Percentiles rank a stretch among this genome's conserved stretches.
These are phyloP conservation scores for Drosophila paramelanica DNA, from an alignment of 2,888 invertebrate species.

Conservation along the genomic window DNA sequence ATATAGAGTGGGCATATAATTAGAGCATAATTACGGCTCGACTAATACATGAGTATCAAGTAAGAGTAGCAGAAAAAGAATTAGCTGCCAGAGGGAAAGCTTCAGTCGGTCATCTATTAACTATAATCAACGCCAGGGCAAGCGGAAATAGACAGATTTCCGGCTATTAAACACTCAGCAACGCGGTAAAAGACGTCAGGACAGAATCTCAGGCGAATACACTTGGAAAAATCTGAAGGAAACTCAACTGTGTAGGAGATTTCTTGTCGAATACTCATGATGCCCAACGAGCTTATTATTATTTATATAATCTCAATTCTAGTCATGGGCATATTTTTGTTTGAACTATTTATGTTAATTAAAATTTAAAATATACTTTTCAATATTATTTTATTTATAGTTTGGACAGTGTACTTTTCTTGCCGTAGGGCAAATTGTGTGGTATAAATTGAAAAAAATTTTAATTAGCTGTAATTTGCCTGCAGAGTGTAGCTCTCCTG, in stretches of 20 bases:
- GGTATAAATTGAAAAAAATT: slow-evolving; percentile 77
- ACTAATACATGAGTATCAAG: slow-evolving; percentile 71
- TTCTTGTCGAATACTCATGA: not conserved
- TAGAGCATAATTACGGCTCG: slow-evolving; percentile 77
- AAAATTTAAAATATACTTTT: too few species aligned
- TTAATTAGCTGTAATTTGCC: slow-evolving; percentile 73
- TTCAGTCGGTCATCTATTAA: slow-evolving; percentile 77
- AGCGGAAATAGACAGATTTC: slow-evolving; percentile 81
- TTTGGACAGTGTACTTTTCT: slow-evolving; percentile 33
- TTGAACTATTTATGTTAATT: too few species aligned
- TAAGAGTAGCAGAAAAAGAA: slow-evolving; percentile 64
- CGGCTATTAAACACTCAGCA: slow-evolving; percentile 80
- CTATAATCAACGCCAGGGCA: slow-evolving; percentile 80
- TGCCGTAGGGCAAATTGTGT: slow-evolving; percentile 28
- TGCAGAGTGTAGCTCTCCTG: slow-evolving; percentile 45
- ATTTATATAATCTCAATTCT: not conserved
- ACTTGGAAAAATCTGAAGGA: slow-evolving; percentile 13
- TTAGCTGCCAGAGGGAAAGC: slow-evolving; percentile 59
- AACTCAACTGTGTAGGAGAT: not conserved
- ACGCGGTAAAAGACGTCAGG: slow-evolving; percentile 63
- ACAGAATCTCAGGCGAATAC: slow-evolving; percentile 30
- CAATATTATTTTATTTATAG: not conserved
- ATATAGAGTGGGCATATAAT: slow-evolving; percentile 64
- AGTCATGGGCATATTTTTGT: not conserved
- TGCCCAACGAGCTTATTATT: too few species aligned